phyloP scores from a whole-genome alignment of 2,888 invertebrate genomes.

The Anarsia innoxiella region DNA sequence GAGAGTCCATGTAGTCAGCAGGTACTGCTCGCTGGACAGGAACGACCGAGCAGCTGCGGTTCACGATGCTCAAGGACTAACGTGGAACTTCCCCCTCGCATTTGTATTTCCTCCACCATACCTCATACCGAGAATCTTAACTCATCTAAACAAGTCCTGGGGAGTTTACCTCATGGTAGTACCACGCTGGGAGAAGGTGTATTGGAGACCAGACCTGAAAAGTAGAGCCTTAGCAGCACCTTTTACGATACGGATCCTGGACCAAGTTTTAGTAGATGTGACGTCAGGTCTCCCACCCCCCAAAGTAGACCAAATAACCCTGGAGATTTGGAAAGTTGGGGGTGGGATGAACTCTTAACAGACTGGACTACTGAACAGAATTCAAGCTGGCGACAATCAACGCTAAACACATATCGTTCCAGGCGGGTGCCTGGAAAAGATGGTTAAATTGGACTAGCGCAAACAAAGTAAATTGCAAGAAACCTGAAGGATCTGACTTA shows the following conservation, averaged over 20 bases:
- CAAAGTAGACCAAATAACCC: slow-evolving; percentile 11
- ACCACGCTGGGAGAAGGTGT: slow-evolving; percentile 4
- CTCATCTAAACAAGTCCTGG: background rate
- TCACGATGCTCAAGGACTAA: slow-evolving; percentile 8
- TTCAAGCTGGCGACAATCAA: slow-evolving; percentile 4
- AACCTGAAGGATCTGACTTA: background rate
- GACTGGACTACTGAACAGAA: slow-evolving; percentile 6
- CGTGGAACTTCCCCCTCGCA: slow-evolving; percentile 11
- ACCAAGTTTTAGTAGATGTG: background rate
- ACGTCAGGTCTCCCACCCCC: slow-evolving; percentile 15
- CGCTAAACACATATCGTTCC: background rate
- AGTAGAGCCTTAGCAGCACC: background rate
- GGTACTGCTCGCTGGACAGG: background rate
- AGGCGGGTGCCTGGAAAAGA: slow-evolving; percentile 1
- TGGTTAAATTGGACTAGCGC: background rate
- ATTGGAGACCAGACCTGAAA: slow-evolving; percentile 8
- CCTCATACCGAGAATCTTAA: background rate
- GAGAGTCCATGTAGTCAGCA: slow-evolving; percentile 1
- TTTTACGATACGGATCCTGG: background rate
- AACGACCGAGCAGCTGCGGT: slow-evolving; percentile 1
- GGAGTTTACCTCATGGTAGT: slow-evolving; percentile 1
- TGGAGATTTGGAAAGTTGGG: slow-evolving; percentile 18
- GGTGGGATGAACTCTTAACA: slow-evolving; percentile 10
- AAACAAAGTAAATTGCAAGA: background rate
- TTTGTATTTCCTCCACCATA: slow-evolving; percentile 9